Percentiles rank a stretch among this genome's conserved stretches.
Evolutionary conservation across 2,113 vertebrate genomes (phyloP).

Genomic region (Rhinolophus sinicus): DNA sequence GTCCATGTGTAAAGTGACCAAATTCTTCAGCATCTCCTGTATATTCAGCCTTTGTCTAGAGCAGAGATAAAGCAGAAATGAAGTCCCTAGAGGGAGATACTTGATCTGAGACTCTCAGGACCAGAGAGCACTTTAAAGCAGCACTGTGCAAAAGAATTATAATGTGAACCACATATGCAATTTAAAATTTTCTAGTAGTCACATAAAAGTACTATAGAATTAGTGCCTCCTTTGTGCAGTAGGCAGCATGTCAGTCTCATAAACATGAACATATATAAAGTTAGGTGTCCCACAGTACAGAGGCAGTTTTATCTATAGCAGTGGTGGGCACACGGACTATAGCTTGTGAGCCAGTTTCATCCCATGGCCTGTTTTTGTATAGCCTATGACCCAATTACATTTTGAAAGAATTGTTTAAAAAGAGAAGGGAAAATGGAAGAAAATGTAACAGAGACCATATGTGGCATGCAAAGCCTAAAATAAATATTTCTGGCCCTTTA

Average conservation of each 20-base stretch:
- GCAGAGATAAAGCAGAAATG: neutral
- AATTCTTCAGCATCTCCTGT: neutral
- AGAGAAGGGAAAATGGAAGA: neutral
- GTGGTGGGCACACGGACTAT: neutral
- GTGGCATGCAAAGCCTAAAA: neutral
- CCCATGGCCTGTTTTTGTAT: neutral
- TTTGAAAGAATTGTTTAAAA: conserved; percentile 20
- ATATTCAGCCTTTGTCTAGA: neutral
- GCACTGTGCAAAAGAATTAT: neutral
- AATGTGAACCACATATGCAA: neutral
- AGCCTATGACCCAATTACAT: neutral
- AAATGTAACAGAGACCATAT: neutral
- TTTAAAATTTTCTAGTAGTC: neutral
- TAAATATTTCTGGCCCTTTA: neutral
- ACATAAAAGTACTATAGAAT: neutral
- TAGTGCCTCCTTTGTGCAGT: neutral
- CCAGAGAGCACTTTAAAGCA: neutral
- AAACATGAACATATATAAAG: neutral
- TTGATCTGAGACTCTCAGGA: neutral
- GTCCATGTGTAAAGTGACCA: neutral
- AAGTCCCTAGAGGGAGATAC: neutral
- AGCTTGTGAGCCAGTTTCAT: neutral
- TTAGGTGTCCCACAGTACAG: neutral
- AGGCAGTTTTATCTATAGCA: neutral
- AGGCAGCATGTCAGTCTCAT: conserved; percentile 16